These are phyloP conservation scores for Electrona antarctica DNA, from an alignment of 2,113 vertebrate species.

Conservation along the genomic window DNA sequence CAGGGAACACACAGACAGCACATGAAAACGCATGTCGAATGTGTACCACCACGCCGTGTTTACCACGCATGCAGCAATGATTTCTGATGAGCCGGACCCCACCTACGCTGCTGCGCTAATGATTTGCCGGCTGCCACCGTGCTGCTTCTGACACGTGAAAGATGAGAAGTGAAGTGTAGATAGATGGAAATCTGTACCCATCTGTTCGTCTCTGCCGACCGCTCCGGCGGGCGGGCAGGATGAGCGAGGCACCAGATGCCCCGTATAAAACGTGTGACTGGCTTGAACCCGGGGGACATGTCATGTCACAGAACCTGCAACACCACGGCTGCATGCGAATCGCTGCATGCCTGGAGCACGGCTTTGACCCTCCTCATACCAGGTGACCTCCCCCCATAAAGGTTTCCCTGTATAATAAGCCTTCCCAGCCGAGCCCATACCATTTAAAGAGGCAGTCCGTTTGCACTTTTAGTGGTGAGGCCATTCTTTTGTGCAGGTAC, in stretches of 20 bases:
- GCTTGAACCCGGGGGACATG: constrained; percentile 11
- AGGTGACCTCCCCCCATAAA: not conserved
- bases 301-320: constrained; percentile 2
- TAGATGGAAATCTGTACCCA: constrained; percentile 18
- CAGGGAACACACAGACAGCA: not conserved
- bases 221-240: constrained; percentile 7
- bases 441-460: too few species aligned
- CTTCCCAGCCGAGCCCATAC: too few species aligned
- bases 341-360: not conserved
- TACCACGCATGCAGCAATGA: constrained; percentile 4
- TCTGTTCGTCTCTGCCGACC: constrained; percentile 17
- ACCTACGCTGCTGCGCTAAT: not conserved
- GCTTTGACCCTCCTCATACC: not conserved
- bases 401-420: too few species aligned
- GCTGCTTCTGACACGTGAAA: not conserved
- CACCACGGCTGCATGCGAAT: not conserved
- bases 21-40: constrained; percentile 41
- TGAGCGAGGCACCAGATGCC: constrained; percentile 27
- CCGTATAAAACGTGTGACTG: constrained; percentile 32
- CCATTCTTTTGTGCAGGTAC: too few species aligned
- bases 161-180: not conserved
- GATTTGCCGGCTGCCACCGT: constrained; percentile 1
- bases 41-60: constrained; percentile 28
- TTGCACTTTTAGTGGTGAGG: too few species aligned
- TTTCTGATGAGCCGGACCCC: constrained; percentile 24